Conservation (phyloP, 2,113 vertebrate species). For the Austrofundulus limnaeus region DNA sequence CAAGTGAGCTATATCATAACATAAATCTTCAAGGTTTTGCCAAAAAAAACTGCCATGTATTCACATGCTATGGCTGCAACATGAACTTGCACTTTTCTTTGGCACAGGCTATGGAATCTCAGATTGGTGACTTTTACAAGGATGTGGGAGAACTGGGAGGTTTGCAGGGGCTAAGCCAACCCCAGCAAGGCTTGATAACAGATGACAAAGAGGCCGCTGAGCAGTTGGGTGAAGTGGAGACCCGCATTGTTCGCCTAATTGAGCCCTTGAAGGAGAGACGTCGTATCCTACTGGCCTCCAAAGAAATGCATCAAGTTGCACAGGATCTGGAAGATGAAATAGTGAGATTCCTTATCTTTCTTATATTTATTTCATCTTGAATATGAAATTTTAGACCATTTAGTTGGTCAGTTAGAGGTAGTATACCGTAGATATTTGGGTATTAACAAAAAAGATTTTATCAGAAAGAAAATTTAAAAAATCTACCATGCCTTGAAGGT, state of each 20-base stretch:
- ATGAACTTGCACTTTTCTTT: slow-evolving; percentile 36
- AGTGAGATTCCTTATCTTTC: slow-evolving; percentile 72
- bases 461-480: too few relatives aligned
- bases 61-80: slow-evolving; percentile 35
- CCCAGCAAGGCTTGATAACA: slow-evolving; percentile 81
- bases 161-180: slow-evolving; percentile 80
- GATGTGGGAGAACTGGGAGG: slow-evolving; percentile 76
- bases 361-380: not conserved
- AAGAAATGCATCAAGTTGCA: slow-evolving; percentile 91
- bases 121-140: slow-evolving; percentile 86
- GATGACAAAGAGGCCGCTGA: slow-evolving; percentile 79
- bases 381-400: not conserved
- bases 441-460: too few relatives aligned
- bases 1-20: slow-evolving; percentile 29
- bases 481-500: too few relatives aligned
- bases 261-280: slow-evolving; percentile 87
- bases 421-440: not conserved
- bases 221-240: slow-evolving; percentile 78
- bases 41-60: slow-evolving; percentile 35
- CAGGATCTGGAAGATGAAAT: slow-evolving; percentile 93
- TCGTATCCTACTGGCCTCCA: slow-evolving; percentile 86
- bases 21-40: slow-evolving; percentile 43
- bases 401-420: not conserved
- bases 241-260: slow-evolving; percentile 84
- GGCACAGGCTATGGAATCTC: slow-evolving; percentile 86